A percentile compares a stretch with the other conserved stretches of the same genome.
phyloP scores from a whole-genome alignment of 2,113 vertebrate species.

The Dicrurus megarhynchus region DNA sequence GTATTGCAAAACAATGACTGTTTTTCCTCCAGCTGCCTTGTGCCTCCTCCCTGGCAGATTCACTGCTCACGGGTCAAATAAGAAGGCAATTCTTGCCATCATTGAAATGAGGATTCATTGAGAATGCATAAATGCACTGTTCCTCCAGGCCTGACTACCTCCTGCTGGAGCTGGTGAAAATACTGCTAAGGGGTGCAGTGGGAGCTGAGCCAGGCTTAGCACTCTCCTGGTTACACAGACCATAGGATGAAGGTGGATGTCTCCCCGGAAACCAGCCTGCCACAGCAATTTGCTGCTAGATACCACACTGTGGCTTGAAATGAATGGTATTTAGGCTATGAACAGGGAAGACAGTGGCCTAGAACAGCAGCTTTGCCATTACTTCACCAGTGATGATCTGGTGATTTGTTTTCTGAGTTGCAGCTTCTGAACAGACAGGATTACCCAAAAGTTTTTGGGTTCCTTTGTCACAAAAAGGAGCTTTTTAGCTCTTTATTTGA shows the following conservation, averaged over 20 bases:
- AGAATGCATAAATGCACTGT: neutral
- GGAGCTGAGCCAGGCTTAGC: neutral
- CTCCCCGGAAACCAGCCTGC: neutral
- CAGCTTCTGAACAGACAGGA: neutral
- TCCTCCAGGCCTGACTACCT: neutral
- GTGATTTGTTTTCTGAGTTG: neutral
- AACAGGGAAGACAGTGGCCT: neutral
- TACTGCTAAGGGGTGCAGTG: neutral
- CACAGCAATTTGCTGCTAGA: neutral
- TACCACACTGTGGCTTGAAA: neutral
- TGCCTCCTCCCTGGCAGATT: neutral
- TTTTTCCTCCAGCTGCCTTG: neutral
- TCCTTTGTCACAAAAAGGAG: neutral
- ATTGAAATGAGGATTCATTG: accelerated
- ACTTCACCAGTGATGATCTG: neutral
- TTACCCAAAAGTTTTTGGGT: neutral
- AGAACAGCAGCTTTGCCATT: neutral
- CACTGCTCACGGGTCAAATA: neutral
- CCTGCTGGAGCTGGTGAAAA: neutral
- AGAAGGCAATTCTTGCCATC: neutral
- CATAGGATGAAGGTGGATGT: neutral
- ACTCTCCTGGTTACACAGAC: neutral
- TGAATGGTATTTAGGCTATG: neutral
- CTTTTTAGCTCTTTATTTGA: neutral
- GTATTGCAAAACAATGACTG: neutral